phyloP scores from a whole-genome alignment of 2,113 vertebrate genomes.

The Manacus vitellinus region DNA sequence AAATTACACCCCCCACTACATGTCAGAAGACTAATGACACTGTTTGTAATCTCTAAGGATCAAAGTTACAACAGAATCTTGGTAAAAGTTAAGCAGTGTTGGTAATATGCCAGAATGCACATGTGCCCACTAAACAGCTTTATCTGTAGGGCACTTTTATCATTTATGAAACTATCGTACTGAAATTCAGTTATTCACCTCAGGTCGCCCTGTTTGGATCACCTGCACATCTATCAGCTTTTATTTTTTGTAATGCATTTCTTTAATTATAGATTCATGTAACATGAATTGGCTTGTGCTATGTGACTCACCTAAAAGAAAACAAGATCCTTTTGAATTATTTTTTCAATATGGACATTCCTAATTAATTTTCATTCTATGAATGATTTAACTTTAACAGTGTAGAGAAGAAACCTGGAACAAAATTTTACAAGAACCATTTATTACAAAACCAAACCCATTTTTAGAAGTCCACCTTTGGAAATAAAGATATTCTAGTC shows the following conservation, averaged over 20 bases:
- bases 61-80: neutral
- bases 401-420: neutral
- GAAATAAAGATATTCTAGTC: neutral
- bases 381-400: neutral
- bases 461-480: neutral
- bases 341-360: neutral
- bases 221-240: neutral
- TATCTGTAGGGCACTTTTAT: neutral
- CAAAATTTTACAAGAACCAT: neutral
- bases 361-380: neutral
- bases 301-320: neutral
- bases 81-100: neutral
- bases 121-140: neutral
- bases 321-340: neutral
- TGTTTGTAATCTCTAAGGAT: conserved; percentile 1
- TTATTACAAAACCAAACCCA: neutral
- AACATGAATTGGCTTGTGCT: neutral
- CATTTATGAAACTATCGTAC: neutral
- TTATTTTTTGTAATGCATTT: neutral
- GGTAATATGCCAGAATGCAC: neutral
- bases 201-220: neutral
- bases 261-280: neutral
- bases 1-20: neutral
- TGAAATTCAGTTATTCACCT: neutral
- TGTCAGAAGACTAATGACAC: conserved; percentile 30